phyloP scores from a whole-genome alignment of 1,140 invertebrate species.

The Formica selysi region DNA sequence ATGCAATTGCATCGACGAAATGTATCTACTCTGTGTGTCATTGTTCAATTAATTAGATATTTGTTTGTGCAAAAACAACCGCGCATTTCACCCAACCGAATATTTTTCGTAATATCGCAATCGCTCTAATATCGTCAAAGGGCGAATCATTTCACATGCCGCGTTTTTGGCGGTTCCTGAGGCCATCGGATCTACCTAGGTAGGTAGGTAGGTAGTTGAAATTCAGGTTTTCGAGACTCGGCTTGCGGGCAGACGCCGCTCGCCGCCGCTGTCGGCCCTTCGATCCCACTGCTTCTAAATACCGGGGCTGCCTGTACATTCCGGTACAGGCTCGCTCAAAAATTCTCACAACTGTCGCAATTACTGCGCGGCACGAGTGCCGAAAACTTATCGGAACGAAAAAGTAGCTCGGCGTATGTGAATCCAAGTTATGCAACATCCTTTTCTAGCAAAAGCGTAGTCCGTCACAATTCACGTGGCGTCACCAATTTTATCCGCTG shows the following conservation, averaged over 20 bases:
- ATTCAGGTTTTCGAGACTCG: slow-evolving; percentile 81
- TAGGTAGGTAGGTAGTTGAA: slow-evolving; percentile 75
- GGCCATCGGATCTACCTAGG: slow-evolving; percentile 57
- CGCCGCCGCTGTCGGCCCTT: slow-evolving; percentile 79
- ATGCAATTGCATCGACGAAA: background rate
- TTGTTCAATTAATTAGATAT: slow-evolving; percentile 24
- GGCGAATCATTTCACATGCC: slow-evolving; percentile 4
- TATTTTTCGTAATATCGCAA: background rate
- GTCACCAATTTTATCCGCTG: no score
- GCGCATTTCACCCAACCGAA: background rate
- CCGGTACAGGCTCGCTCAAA: slow-evolving; percentile 72
- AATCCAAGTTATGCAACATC: background rate
- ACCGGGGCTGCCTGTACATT: slow-evolving; percentile 63
- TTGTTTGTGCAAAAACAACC: background rate
- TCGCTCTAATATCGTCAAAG: slow-evolving; percentile 2
- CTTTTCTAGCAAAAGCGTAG: background rate
- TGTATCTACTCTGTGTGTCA: background rate
- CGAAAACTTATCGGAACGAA: slow-evolving; percentile 19
- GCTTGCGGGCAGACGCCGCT: slow-evolving; percentile 72
- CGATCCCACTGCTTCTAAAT: slow-evolving; percentile 77
- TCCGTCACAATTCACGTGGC: background rate
- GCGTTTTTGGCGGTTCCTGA: slow-evolving; percentile 56
- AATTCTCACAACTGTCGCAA: slow-evolving; percentile 54
- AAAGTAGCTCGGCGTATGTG: background rate
- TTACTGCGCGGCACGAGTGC: background rate